Percentiles rank a stretch among this genome's conserved stretches.
These are phyloP conservation scores for Holacanthus passer DNA, from an alignment of 2,113 vertebrate genomes.

Conservation along the genomic window DNA sequence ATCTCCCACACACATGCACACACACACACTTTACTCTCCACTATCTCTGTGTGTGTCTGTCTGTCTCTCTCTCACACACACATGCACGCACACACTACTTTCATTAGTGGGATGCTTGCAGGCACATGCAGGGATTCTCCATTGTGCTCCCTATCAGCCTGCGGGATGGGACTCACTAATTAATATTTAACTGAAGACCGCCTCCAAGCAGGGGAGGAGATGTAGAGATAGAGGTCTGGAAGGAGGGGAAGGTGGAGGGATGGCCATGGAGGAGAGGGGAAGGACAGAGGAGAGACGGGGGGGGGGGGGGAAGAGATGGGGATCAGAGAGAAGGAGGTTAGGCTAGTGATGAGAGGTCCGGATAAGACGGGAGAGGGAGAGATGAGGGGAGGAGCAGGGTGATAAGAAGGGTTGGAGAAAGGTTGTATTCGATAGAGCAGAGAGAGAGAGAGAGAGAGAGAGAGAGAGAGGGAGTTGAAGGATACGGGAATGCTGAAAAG, in stretches of 20 bases:
- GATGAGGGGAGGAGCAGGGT: conserved; percentile 40
- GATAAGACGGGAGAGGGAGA: conserved; percentile 49
- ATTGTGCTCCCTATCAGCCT: conserved; percentile 80
- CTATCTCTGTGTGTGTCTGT: conserved; percentile 1
- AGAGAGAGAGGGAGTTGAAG: conserved; percentile 6
- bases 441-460: too few relatives aligned
- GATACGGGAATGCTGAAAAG: conserved; percentile 10
- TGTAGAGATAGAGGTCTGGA: conserved; percentile 55
- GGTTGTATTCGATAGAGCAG: conserved; percentile 39
- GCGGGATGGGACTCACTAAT: conserved; percentile 78
- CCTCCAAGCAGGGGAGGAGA: conserved; percentile 71
- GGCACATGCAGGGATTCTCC: conserved; percentile 78
- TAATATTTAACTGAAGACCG: conserved; percentile 82
- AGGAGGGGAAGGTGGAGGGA: conserved; percentile 47
- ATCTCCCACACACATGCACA: conserved; percentile 37
- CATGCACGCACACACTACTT: conserved; percentile 53
- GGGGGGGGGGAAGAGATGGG: conserved; percentile 3
- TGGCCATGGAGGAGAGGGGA: conserved; percentile 33
- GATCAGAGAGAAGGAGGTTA: conserved; percentile 54
- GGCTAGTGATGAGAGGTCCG: conserved; percentile 55
- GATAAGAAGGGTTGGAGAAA: conserved; percentile 55
- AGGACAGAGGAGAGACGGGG: conserved; percentile 29
- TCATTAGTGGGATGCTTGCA: conserved; percentile 73
- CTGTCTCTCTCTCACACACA: conserved; percentile 34
- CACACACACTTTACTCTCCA: conserved; percentile 5